These are phyloP conservation scores for Morelia viridis DNA, from an alignment of 2,797 vertebrate genomes.

Conservation along the genomic window DNA sequence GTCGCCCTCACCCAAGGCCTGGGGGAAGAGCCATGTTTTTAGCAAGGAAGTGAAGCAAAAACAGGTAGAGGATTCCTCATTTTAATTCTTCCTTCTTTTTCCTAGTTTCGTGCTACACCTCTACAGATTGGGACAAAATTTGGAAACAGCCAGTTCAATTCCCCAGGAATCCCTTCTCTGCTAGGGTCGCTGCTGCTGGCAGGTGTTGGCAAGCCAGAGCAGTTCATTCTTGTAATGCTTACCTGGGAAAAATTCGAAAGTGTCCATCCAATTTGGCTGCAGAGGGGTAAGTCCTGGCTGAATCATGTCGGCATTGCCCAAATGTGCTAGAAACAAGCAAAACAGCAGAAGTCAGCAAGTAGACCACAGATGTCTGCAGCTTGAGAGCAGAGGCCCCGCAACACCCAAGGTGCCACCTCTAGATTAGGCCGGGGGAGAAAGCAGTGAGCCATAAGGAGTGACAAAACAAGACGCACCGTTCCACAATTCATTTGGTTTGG, in stretches of 20 bases:
- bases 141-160: neutral
- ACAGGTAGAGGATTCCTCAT: neutral
- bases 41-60: neutral
- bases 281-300: constrained; percentile 95
- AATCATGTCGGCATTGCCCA: constrained; percentile 98
- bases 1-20: neutral
- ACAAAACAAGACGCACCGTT: neutral
- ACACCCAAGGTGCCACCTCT: neutral
- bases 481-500: neutral
- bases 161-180: neutral
- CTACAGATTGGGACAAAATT: neutral
- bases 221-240: constrained; percentile 41
- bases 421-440: neutral
- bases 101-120: too few relatives aligned
- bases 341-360: constrained; percentile 15
- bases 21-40: neutral
- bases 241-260: constrained; percentile 96
- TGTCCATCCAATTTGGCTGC: constrained; percentile 99
- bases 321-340: constrained; percentile 80
- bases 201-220: constrained; percentile 5
- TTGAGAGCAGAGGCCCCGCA: neutral
- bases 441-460: neutral
- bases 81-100: neutral
- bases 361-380: neutral
- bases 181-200: too few relatives aligned